phyloP scores from a whole-genome alignment of 1,140 invertebrate genomes.

The Potamilus streckersoni region DNA sequence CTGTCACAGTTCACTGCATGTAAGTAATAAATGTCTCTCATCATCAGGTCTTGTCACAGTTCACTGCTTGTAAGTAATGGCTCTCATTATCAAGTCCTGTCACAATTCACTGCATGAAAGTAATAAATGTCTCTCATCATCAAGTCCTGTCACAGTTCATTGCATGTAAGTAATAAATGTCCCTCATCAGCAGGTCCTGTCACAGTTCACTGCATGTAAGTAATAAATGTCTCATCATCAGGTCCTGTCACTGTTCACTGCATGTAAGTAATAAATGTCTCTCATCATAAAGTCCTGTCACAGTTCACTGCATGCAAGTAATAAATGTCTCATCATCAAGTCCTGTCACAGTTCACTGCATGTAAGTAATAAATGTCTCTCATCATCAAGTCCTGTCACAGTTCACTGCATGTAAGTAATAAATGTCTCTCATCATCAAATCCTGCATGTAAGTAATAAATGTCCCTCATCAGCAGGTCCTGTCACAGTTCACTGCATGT shows the following conservation, averaged over 20 bases:
- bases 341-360: slow-evolving; percentile 64
- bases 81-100: no score
- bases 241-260: slow-evolving; percentile 62
- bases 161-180: slow-evolving; percentile 66
- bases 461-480: no score
- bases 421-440: no score
- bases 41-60: slow-evolving; percentile 43
- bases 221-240: not conserved
- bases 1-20: no score
- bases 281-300: no score
- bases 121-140: not conserved
- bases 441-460: slow-evolving; percentile 59
- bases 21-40: no score
- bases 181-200: no score
- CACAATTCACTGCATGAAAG: slow-evolving; percentile 66
- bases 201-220: slow-evolving; percentile 66
- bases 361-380: no score
- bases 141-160: slow-evolving; percentile 57
- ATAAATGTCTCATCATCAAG: no score
- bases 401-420: no score
- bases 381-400: no score
- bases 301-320: slow-evolving; percentile 66
- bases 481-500: no score
- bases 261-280: slow-evolving; percentile 64
- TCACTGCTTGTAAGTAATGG: slow-evolving; percentile 65